phyloP scores from a whole-genome alignment of 1,140 invertebrate genomes.

The Thaumetopoea pityocampa region DNA sequence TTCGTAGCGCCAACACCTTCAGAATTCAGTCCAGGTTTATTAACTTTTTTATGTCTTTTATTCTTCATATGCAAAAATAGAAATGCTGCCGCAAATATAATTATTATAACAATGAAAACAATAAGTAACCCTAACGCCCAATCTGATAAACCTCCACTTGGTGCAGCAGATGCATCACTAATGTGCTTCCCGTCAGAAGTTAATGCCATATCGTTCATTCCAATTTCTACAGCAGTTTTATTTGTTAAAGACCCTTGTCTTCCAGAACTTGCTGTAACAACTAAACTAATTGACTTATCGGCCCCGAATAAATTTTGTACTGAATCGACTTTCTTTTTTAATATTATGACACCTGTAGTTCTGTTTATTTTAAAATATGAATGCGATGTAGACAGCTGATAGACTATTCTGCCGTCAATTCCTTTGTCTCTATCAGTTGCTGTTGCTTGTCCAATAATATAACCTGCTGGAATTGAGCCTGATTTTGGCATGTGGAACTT shows the following conservation, averaged over 20 bases:
- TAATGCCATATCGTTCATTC: slow-evolving; percentile 82
- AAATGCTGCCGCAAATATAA: slow-evolving; percentile 88
- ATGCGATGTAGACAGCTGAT: slow-evolving; percentile 89
- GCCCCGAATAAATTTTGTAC: slow-evolving; percentile 76
- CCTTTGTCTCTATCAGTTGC: slow-evolving; percentile 95
- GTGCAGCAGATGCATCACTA: slow-evolving; percentile 71
- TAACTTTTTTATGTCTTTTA: slow-evolving; percentile 86
- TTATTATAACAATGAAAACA: slow-evolving; percentile 86
- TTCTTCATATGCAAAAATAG: slow-evolving; percentile 90
- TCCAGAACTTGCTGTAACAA: slow-evolving; percentile 92
- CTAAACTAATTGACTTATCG: slow-evolving; percentile 84
- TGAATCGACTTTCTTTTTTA: slow-evolving; percentile 86
- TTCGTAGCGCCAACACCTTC: slow-evolving; percentile 84
- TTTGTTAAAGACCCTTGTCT: slow-evolving; percentile 89
- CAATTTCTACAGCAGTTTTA: slow-evolving; percentile 90
- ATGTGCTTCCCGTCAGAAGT: slow-evolving; percentile 61
- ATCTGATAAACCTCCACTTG: slow-evolving; percentile 84
- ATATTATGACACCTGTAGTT: slow-evolving; percentile 90
- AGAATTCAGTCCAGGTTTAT: slow-evolving; percentile 84
- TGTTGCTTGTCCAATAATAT: slow-evolving; percentile 89
- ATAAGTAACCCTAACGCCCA: slow-evolving; percentile 93
- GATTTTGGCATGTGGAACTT: slow-evolving; percentile 85
- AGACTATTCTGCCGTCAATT: slow-evolving; percentile 92
- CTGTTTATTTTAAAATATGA: slow-evolving; percentile 94
- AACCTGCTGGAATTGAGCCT: slow-evolving; percentile 81